Base-by-base conservation (phyloP, 2,888 invertebrate genomes). In the Cryptus armator region DNA sequence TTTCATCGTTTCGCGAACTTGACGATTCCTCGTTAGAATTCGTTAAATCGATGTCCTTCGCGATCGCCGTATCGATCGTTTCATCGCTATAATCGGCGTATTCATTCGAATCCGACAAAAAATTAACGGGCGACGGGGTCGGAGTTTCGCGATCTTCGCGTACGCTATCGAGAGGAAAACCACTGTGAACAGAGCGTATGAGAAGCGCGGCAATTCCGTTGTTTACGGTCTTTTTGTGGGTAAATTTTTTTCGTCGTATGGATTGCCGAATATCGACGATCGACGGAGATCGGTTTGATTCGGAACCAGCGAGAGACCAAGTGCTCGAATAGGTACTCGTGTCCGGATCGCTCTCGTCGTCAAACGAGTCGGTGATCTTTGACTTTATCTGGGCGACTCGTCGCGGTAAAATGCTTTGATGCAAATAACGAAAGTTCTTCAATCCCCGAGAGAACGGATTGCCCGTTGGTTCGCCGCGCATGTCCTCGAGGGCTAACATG, bases 121-220 rank as follows among this genome's bases (percentile, higher is more conserved):
- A 91, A 84, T 91, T 91, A 0, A 90, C 89, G 0, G 91, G 91
- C 3, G 91, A 89, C 0, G 91, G 89, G 7, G 90, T 88, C 3
- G 91, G 91, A 0, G 90, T 90, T 62, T 92, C 92, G 19, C 91
- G 91, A 75, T 91, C 92, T 83, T 93, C 93, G 16, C 81, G 90
- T 1, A 93, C 92, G 44, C 91, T 91, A 24, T 92, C 92, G 24
- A 93, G 82, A 0, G 92, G 91, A 64, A 90, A 88, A 16, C 91
- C 89, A 10, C 84, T 89, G 76, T 93, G 93, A 1, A 96, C 95
- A 2, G 96, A 96, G 84, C 96, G 94, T 9, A 96, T 96, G 19
- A 97, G 93, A 67, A 96, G 94, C 14, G 96, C 95, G 0, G 96
- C 96, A 95, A 97, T 96, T 0, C 95, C 95, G 9, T 95, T 95